A percentile compares a stretch with the other conserved stretches of the same genome.
These are phyloP conservation scores for Vombatus ursinus DNA, from an alignment of 2,113 vertebrate species.

Conservation along the genomic window DNA sequence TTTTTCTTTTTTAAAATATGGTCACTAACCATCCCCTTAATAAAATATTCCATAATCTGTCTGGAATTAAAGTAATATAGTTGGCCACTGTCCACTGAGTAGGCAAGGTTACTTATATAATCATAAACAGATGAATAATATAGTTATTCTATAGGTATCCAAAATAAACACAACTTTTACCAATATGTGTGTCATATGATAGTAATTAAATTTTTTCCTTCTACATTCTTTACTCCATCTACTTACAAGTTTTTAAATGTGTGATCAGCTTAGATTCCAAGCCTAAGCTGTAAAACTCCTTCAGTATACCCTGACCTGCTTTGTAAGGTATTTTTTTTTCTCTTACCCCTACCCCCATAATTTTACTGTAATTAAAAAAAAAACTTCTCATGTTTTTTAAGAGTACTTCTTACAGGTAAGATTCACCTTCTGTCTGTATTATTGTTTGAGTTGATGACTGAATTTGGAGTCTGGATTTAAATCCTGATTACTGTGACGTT, in stretches of 20 bases:
- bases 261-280: neutral
- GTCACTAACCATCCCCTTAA: neutral
- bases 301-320: neutral
- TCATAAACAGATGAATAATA: neutral
- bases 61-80: neutral
- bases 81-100: neutral
- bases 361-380: neutral
- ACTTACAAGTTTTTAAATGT: neutral
- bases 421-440: neutral
- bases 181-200: neutral
- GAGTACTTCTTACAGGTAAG: neutral
- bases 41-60: neutral
- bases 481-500: neutral
- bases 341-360: neutral
- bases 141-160: neutral
- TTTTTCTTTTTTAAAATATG: neutral
- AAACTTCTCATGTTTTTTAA: neutral
- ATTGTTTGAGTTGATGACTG: neutral
- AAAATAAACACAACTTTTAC: neutral
- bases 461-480: neutral
- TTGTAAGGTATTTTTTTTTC: neutral
- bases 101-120: neutral
- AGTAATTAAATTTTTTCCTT: neutral
- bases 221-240: neutral
- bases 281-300: neutral